phyloP scores from a whole-genome alignment of 2,888 invertebrate species.

The Dicycla oo region DNA sequence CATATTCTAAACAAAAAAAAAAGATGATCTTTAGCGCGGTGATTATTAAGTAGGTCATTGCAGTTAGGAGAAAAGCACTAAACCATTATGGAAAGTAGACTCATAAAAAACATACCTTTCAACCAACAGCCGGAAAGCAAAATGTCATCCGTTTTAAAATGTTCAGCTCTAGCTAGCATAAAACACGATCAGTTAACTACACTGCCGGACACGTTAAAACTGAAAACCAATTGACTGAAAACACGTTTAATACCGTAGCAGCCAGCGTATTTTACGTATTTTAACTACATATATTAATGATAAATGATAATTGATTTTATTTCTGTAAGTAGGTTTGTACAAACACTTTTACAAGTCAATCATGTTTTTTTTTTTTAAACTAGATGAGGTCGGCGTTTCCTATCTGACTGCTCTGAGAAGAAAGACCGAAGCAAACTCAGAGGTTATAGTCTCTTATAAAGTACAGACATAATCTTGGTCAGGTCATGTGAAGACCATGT shows the following conservation, averaged over 20 bases:
- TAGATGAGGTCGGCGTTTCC: too few species aligned
- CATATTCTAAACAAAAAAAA: not conserved
- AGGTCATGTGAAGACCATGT: too few species aligned
- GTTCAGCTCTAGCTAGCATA: constrained; percentile 2
- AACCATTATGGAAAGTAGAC: constrained; percentile 9
- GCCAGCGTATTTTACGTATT: constrained; percentile 30
- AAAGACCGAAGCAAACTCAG: too few species aligned
- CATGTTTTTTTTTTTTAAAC: too few species aligned
- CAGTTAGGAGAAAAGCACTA: constrained; percentile 8
- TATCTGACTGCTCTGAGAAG: too few species aligned
- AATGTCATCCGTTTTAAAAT: constrained; percentile 24
- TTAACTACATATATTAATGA: constrained; percentile 17
- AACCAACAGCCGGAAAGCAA: not conserved
- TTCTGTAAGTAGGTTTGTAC: too few species aligned
- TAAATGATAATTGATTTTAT: too few species aligned
- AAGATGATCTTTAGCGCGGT: too few species aligned
- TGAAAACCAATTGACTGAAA: constrained; percentile 37
- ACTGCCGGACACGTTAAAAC: constrained; percentile 10
- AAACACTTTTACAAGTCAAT: too few species aligned
- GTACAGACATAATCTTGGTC: too few species aligned
- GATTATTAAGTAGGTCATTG: not conserved
- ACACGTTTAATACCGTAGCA: constrained; percentile 13
- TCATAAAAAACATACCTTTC: not conserved
- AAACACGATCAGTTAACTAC: constrained; percentile 20
- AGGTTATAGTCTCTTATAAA: too few species aligned